A percentile compares a stretch with the other conserved stretches of the same genome.
phyloP scores from a whole-genome alignment of 2,888 invertebrate species.

The Leptothorax acervorum region DNA sequence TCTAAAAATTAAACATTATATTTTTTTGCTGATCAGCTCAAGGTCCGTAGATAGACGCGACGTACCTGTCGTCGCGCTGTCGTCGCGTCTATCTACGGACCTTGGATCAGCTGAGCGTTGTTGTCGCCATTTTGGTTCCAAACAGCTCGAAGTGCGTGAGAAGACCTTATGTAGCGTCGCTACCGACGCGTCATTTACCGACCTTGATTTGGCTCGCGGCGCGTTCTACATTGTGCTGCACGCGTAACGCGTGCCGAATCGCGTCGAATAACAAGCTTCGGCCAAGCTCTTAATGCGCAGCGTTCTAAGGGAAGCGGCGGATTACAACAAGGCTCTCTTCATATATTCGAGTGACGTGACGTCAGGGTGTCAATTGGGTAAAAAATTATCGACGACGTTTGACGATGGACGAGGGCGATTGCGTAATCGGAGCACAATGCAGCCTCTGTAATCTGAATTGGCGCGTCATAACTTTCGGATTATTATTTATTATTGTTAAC shows the following conservation, averaged over 20 bases:
- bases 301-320: slow-evolving; percentile 36
- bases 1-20: too few species aligned
- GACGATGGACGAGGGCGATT: background rate
- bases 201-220: slow-evolving; percentile 51
- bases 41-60: too few species aligned
- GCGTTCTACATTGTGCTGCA: slow-evolving; percentile 30
- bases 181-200: too few species aligned
- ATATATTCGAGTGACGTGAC: slow-evolving; percentile 24
- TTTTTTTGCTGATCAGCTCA: too few species aligned
- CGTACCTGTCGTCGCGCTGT: too few species aligned
- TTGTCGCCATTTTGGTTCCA: too few species aligned
- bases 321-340: background rate
- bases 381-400: slow-evolving; percentile 24
- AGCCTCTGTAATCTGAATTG: background rate
- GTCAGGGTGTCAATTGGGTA: slow-evolving; percentile 36
- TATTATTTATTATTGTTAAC: background rate
- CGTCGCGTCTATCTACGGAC: too few species aligned
- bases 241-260: slow-evolving; percentile 6
- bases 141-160: too few species aligned
- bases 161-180: too few species aligned
- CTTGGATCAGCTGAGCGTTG: too few species aligned
- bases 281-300: slow-evolving; percentile 53
- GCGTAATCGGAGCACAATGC: background rate
- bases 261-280: slow-evolving; percentile 1
- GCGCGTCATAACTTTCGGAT: background rate